Conservation (phyloP, 1,140 invertebrate genomes). For the Luehdorfia chinensis region DNA sequence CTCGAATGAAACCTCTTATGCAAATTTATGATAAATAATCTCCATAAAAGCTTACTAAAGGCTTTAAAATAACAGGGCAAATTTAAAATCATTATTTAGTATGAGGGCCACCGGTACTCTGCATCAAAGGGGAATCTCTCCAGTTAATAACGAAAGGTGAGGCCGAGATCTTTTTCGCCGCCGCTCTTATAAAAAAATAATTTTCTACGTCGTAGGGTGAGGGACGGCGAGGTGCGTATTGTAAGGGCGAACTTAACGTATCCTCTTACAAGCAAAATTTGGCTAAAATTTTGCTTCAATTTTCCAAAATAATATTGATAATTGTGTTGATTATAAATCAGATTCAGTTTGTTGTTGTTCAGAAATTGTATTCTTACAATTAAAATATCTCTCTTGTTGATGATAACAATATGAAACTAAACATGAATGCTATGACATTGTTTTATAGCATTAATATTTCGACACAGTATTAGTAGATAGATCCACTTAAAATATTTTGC, state of each 20-base stretch:
- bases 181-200: conserved; percentile 62
- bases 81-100: conserved; percentile 67
- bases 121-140: conserved; percentile 61
- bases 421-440: too few relatives aligned
- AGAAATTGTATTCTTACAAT: too few relatives aligned
- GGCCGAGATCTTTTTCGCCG: conserved; percentile 53
- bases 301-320: too few relatives aligned
- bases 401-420: too few relatives aligned
- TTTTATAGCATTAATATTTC: too few relatives aligned
- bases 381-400: too few relatives aligned
- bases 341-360: too few relatives aligned
- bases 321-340: too few relatives aligned
- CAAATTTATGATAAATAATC: conserved; percentile 21
- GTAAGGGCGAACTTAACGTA: conserved; percentile 24
- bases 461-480: too few relatives aligned
- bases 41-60: conserved; percentile 28
- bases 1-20: conserved; percentile 11
- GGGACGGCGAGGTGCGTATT: conserved; percentile 22
- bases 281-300: too few relatives aligned
- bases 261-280: conserved; percentile 38
- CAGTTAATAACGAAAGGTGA: conserved; percentile 71
- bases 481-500: too few relatives aligned
- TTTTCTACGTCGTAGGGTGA: conserved; percentile 37
- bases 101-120: conserved; percentile 41
- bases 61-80: conserved; percentile 52